These are phyloP conservation scores for Melanotaenia trifasciata DNA, from an alignment of 2,797 vertebrate species.

Conservation along the genomic window DNA sequence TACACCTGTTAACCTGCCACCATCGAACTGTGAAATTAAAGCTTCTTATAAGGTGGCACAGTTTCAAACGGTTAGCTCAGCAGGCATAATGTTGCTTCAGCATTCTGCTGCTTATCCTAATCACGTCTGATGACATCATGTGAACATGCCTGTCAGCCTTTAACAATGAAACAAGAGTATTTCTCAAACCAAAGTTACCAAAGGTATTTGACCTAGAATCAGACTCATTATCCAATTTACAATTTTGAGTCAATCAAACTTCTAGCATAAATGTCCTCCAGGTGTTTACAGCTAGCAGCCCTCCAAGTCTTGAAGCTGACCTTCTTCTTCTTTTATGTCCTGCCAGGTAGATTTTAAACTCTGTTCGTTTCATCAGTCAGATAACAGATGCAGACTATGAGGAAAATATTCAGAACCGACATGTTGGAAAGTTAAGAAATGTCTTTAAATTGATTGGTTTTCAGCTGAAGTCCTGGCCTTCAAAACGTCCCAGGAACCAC, in stretches of 20 bases:
- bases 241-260: background rate
- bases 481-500: too few relatives aligned
- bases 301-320: background rate
- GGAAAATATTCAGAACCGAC: background rate
- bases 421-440: background rate
- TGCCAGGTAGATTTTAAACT: background rate
- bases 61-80: constrained; percentile 20
- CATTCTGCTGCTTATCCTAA: constrained; percentile 29
- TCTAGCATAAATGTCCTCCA: background rate
- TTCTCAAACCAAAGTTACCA: background rate
- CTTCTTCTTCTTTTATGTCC: background rate
- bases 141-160: background rate
- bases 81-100: constrained; percentile 1
- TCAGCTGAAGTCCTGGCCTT: background rate
- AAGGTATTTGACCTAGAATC: background rate
- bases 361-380: constrained; percentile 1
- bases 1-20: constrained; percentile 16
- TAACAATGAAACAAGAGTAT: constrained; percentile 3
- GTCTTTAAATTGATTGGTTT: background rate
- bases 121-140: constrained; percentile 21
- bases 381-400: background rate
- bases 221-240: background rate
- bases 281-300: background rate
- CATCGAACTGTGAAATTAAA: constrained; percentile 32
- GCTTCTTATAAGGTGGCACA: constrained; percentile 25